Conservation (phyloP, 2,113 vertebrate genomes). For the Aplodontia rufa region DNA sequence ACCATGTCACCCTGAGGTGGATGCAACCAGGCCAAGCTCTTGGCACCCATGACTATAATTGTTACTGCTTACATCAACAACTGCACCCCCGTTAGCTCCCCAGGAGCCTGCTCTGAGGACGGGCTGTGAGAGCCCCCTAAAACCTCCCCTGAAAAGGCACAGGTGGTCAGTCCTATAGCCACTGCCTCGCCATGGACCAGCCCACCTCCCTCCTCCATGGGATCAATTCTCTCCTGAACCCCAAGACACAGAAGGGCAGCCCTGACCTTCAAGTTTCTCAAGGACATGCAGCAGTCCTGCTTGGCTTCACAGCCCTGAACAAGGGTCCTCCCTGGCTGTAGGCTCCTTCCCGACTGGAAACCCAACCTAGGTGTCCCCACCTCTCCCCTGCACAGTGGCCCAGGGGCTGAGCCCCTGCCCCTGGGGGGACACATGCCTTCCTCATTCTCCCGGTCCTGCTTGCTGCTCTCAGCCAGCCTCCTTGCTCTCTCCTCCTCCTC, state of each 20-base stretch:
- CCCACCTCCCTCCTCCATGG: neutral
- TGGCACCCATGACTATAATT: neutral
- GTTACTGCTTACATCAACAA: neutral
- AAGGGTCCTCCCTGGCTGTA: neutral
- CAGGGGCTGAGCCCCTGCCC: constrained; percentile 10
- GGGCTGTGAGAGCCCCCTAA: neutral
- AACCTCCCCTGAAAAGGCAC: neutral
- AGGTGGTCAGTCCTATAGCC: rapidly evolving
- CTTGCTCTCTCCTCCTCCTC: constrained; percentile 94
- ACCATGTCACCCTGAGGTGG: neutral
- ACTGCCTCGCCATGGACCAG: neutral
- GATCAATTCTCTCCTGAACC: neutral
- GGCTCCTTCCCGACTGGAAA: neutral
- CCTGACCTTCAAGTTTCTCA: neutral
- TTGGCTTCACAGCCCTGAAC: neutral
- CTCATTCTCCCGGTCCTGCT: constrained; percentile 85
- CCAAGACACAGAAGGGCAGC: neutral
- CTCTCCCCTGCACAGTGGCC: neutral
- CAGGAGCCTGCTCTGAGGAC: neutral
- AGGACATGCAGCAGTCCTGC: neutral
- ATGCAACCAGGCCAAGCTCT: neutral
- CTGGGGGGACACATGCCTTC: constrained; percentile 87
- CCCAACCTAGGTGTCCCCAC: neutral
- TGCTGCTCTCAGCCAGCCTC: constrained; percentile 89
- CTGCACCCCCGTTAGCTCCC: neutral